Conservation (phyloP, 2,888 invertebrate genomes). For the Acleris cristana region DNA sequence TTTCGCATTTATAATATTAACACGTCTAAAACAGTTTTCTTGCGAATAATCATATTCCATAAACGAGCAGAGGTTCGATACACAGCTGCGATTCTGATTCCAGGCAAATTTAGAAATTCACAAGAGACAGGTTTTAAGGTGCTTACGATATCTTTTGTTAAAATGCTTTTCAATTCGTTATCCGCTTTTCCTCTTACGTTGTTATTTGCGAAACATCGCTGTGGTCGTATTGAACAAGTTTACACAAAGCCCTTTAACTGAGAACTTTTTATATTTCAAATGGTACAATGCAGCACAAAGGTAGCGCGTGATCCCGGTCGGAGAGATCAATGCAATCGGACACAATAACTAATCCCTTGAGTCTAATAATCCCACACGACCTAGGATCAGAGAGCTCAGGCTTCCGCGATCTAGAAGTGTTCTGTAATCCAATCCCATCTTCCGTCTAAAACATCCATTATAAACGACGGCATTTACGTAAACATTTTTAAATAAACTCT, state of each 20-base stretch:
- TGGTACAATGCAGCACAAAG: slow-evolving; percentile 31
- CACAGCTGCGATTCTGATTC: background rate
- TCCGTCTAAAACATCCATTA: background rate
- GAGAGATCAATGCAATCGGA: slow-evolving; percentile 20
- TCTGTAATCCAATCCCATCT: slow-evolving; percentile 10
- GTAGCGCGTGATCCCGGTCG: slow-evolving; percentile 6
- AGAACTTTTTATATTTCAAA: slow-evolving; percentile 24
- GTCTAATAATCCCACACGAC: slow-evolving; percentile 12
- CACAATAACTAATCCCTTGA: slow-evolving; percentile 26
- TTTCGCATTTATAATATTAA: no score
- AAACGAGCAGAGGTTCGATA: background rate
- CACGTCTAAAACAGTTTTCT: no score
- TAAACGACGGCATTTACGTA: background rate
- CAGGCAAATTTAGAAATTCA: background rate
- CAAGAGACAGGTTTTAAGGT: background rate
- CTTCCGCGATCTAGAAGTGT: slow-evolving; percentile 5
- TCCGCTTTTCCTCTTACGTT: slow-evolving; percentile 20
- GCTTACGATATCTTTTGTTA: slow-evolving; percentile 4
- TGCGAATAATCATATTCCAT: background rate
- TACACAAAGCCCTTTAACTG: slow-evolving; percentile 20
- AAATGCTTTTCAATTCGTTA: slow-evolving; percentile 24
- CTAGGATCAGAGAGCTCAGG: background rate
- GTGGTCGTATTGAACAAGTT: slow-evolving; percentile 27
- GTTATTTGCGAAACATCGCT: slow-evolving; percentile 21
- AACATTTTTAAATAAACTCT: slow-evolving; percentile 19